Evolutionary conservation across 2,113 vertebrate species (phyloP).

Genomic region (Ptyas mucosa): DNA sequence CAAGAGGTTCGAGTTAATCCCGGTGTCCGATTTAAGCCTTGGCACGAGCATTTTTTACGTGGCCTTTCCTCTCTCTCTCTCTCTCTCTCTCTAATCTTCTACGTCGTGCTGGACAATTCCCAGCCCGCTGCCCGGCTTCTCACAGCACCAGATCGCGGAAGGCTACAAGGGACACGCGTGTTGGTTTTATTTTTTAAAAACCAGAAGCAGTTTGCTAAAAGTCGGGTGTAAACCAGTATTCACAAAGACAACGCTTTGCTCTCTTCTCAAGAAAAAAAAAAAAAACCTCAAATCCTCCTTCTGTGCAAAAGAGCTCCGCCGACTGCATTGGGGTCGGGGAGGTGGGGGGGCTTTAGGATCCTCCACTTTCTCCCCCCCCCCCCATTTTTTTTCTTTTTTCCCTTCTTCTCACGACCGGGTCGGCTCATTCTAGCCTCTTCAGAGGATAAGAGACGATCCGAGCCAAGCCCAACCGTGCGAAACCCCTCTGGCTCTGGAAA

Average conservation of each 20-base stretch:
- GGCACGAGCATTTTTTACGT: neutral
- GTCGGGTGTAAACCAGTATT: rapidly evolving
- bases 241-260: neutral
- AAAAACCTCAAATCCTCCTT: neutral
- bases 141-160: neutral
- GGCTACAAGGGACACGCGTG: neutral
- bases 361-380: neutral
- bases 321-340: no score
- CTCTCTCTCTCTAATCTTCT: neutral
- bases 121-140: neutral
- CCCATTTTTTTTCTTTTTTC: no score
- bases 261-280: neutral
- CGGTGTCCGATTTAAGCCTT: no score
- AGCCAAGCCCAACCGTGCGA: neutral
- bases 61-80: neutral
- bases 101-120: neutral
- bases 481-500: neutral
- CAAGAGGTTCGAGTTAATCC: neutral
- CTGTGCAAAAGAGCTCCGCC: neutral
- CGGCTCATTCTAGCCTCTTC: neutral
- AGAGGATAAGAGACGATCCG: neutral
- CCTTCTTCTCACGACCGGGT: neutral
- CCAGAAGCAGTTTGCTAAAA: neutral
- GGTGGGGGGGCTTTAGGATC: neutral
- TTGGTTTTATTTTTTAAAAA: neutral